Base-by-base conservation (phyloP, 1,140 invertebrate species). In the Drosophila guanche region DNA sequence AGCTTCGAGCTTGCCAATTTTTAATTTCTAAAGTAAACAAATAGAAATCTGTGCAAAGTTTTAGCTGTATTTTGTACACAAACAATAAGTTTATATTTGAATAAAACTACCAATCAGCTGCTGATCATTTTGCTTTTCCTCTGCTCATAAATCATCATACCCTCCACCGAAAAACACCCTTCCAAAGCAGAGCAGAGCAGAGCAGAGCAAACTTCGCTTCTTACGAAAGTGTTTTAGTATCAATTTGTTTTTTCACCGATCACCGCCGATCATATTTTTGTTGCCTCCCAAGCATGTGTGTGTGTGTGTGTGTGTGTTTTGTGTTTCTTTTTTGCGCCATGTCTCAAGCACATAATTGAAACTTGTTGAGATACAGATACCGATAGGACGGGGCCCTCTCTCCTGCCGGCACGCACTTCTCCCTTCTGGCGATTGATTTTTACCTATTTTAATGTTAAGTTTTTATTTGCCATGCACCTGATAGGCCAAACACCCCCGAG, bases 401-500 rank as follows among this genome's bases (percentile, higher is more conserved):
- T 14, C 12, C 53, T 27, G 7, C 22, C 16, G 1, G 7, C 25
- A 8, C 27, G 27, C 25, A 2, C n/a, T 10, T 29, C 40, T 8
- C 14, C 16, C 42, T 5, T n/a, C 29, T 23, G 33, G 40, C 58
- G 45, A 61, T 59, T 62, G 56, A 69, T 74, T 79, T 79, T 79
- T 75, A 76, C 65, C 70, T 79, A 85, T 85, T 86, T 37, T 85
- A 86, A 85, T 85, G 81, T 85, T 86, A 85, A 85, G 81, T 85
- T 85, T 37, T 80, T 78, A 79, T 75, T 84, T 84, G 75, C 76
- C 63, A 51, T 73, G 76, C 77, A 86, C 80, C 67, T 85, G 81
- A 86, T 85, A 85, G 79, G 29, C 46, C 20, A 52, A 37, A 41
- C 23, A 37, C 4, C 33, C 8, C 33, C 8, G 1, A n/a, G 3